Percentiles rank a stretch among this genome's conserved stretches.
Evolutionary conservation across 2,797 vertebrate genomes (phyloP).

Genomic region (Denticeps clupeoides): DNA sequence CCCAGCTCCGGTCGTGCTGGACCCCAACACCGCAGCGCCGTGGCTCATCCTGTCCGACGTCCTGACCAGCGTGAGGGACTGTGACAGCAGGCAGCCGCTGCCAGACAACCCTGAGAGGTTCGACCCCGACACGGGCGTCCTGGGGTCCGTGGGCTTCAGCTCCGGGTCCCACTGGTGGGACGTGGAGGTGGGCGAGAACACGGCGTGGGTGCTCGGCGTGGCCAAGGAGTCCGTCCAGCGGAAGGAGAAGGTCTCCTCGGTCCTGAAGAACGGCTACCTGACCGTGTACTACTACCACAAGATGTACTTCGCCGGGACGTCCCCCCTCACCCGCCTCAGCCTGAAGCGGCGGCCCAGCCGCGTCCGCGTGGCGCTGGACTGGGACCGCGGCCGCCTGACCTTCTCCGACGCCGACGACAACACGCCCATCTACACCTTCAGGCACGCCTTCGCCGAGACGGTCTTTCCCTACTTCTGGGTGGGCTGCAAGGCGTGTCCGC

Average conservation of each 20-base stretch:
- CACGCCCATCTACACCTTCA: conserved; percentile 26
- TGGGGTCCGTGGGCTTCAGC: conserved; percentile 40
- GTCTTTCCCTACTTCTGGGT: conserved; percentile 38
- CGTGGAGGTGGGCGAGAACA: conserved; percentile 49
- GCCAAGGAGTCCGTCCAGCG: conserved; percentile 43
- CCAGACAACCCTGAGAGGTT: conserved; percentile 56
- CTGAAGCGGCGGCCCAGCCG: conserved; percentile 20
- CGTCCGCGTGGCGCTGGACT: conserved; percentile 32
- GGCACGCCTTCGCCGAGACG: conserved; percentile 23
- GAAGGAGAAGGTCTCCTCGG: conserved; percentile 50
- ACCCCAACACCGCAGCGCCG: conserved; percentile 56
- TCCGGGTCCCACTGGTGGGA: conserved; percentile 47
- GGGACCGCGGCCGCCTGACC: conserved; percentile 29
- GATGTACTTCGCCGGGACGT: conserved; percentile 57
- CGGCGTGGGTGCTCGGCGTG: conserved; percentile 54
- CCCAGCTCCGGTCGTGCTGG: conserved; percentile 49
- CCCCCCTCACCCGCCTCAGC: conserved; percentile 44
- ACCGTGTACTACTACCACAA: conserved; percentile 55
- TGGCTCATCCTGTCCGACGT: conserved; percentile 56
- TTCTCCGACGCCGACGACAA: conserved; percentile 30
- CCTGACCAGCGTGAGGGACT: conserved; percentile 45
- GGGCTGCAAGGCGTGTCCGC: conserved; percentile 45
- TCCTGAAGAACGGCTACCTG: conserved; percentile 52
- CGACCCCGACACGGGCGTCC: conserved; percentile 44
- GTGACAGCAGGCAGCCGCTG: conserved; percentile 41